Evolutionary conservation across 1,140 invertebrate species (phyloP).

Genomic region (Vollenhovia emeryi): DNA sequence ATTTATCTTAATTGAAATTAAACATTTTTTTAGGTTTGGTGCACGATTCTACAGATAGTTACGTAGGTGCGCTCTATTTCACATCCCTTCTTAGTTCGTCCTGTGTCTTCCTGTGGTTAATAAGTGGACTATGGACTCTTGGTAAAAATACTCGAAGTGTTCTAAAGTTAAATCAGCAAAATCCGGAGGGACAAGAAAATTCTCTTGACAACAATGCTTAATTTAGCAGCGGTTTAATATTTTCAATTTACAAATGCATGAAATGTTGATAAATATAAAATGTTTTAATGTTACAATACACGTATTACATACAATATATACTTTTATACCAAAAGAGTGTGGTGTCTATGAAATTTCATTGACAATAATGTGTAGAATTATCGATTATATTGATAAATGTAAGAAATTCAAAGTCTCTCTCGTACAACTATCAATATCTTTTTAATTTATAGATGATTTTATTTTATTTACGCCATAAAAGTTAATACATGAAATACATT

Average conservation of each 20-base stretch:
- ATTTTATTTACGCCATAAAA: background rate
- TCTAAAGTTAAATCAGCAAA: background rate
- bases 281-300: background rate
- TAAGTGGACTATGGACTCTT: slow-evolving; percentile 58
- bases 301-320: too few species aligned
- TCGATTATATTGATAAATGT: background rate
- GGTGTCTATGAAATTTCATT: background rate
- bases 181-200: background rate
- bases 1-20: background rate
- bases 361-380: background rate
- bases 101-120: slow-evolving; percentile 78
- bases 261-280: background rate
- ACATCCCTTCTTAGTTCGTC: slow-evolving; percentile 77
- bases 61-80: slow-evolving; percentile 69
- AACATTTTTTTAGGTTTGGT: slow-evolving; percentile 75
- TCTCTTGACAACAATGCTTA: background rate
- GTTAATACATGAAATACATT: background rate
- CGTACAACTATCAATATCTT: background rate
- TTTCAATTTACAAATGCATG: background rate
- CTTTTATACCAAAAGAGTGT: background rate
- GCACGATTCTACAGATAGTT: slow-evolving; percentile 76
- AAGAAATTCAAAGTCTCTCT: background rate
- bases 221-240: background rate
- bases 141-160: background rate
- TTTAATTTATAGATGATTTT: background rate